These are phyloP conservation scores for Cepphus grylle DNA, from an alignment of 2,113 vertebrate genomes.

Conservation along the genomic window DNA sequence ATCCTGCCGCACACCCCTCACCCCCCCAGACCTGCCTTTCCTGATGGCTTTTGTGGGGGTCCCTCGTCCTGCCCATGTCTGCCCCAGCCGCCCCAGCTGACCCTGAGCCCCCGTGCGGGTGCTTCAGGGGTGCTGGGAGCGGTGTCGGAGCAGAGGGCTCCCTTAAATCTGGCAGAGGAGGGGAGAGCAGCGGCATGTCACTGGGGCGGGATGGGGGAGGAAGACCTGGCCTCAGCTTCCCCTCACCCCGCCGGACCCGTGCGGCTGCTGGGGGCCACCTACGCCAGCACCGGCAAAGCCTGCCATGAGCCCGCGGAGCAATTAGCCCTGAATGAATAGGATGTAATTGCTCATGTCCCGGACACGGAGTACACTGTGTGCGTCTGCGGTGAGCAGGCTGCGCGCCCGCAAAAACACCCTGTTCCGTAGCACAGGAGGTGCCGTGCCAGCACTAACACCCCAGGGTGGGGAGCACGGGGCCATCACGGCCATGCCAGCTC, in stretches of 20 bases:
- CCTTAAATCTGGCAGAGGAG: too few species aligned
- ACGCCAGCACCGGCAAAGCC: background rate
- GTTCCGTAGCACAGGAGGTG: fast-evolving
- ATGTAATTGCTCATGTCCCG: background rate
- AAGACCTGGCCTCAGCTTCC: background rate
- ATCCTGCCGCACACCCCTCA: fast-evolving
- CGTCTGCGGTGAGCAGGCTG: background rate
- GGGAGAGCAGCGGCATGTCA: fast-evolving
- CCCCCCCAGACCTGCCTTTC: background rate
- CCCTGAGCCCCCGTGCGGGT: fast-evolving
- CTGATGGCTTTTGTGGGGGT: background rate
- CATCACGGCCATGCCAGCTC: background rate
- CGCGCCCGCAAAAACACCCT: background rate
- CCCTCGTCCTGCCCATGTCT: background rate
- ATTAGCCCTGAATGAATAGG: background rate
- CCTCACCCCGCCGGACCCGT: fast-evolving
- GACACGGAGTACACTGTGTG: fast-evolving
- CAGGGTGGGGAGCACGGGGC: fast-evolving
- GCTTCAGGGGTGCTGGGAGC: background rate
- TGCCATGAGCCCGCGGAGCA: fast-evolving
- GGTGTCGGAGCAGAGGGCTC: background rate
- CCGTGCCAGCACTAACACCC: fast-evolving
- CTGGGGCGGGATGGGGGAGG: background rate
- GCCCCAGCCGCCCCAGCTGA: fast-evolving
- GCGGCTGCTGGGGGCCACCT: background rate